These are phyloP conservation scores for Prosapia bicincta DNA, from an alignment of 2,888 invertebrate genomes.

Conservation along the genomic window DNA sequence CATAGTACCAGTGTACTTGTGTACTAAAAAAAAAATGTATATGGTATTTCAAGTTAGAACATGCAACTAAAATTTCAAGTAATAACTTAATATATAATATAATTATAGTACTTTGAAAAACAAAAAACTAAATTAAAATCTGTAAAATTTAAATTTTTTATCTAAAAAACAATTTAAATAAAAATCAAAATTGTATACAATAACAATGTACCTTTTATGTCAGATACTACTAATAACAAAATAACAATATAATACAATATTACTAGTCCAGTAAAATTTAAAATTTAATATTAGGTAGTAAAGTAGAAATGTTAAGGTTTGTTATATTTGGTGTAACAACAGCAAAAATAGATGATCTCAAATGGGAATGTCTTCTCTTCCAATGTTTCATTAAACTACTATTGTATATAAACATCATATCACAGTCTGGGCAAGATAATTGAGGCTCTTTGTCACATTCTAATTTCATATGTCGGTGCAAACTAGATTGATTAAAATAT, in stretches of 20 bases:
- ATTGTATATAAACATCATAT: constrained; percentile 34
- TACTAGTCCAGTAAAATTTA: neutral
- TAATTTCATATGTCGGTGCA: constrained; percentile 14
- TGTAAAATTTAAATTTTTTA: no score
- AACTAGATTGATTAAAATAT: constrained; percentile 13
- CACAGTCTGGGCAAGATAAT: constrained; percentile 54
- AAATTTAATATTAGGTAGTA: neutral
- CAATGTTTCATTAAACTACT: constrained; percentile 25
- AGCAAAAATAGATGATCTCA: neutral
- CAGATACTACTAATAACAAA: no score
- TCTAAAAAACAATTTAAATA: no score
- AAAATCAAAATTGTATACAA: no score
- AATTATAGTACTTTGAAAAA: no score
- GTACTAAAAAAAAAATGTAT: no score
- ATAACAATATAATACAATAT: neutral
- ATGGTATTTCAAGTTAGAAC: no score
- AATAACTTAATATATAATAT: no score
- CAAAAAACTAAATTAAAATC: no score
- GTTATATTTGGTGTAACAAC: neutral
- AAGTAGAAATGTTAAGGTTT: neutral
- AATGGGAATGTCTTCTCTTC: constrained; percentile 13
- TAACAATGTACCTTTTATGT: no score
- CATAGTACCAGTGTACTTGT: no score
- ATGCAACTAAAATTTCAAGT: no score
- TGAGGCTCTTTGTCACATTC: constrained; percentile 51